A percentile compares a stretch with the other conserved stretches of the same genome.
phyloP scores from a whole-genome alignment of 2,888 invertebrate genomes.

The Hybos culiciformis region DNA sequence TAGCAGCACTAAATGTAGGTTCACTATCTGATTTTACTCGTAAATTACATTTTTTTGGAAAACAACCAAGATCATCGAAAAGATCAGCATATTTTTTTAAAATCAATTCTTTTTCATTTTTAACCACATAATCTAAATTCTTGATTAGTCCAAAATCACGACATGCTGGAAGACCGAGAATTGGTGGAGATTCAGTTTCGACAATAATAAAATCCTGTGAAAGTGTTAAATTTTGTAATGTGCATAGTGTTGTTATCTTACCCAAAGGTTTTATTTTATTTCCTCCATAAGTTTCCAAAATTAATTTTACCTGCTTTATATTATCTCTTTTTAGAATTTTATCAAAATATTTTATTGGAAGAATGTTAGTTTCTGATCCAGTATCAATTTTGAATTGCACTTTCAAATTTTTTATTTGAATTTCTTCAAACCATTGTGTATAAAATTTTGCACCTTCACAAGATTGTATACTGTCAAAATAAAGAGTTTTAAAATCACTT shows the following conservation, averaged over 20 bases:
- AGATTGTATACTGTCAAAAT: too few species aligned
- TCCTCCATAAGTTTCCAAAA: constrained; percentile 3
- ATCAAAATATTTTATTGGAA: constrained; percentile 3
- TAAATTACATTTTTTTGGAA: too few species aligned
- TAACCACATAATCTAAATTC: background rate
- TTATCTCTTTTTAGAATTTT: background rate
- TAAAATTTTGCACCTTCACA: too few species aligned
- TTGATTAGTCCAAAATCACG: constrained; percentile 2
- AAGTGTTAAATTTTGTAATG: background rate
- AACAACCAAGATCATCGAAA: too few species aligned
- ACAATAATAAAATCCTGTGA: constrained; percentile 2
- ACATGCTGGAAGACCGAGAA: constrained; percentile 5
- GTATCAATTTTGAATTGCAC: constrained; percentile 8
- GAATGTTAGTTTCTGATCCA: constrained; percentile 6
- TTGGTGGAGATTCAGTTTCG: background rate
- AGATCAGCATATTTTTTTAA: too few species aligned
- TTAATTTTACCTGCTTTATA: background rate
- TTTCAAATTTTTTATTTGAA: background rate
- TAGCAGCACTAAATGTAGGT: background rate
- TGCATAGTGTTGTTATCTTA: background rate
- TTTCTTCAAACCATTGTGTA: constrained; percentile 6
- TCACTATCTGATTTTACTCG: background rate
- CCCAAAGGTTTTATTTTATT: background rate
- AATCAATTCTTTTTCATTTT: background rate
- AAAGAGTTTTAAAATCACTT: too few species aligned